These are phyloP conservation scores for Caenorhabditis brenneri DNA, from an alignment of 1,140 invertebrate species.

Conservation along the genomic window DNA sequence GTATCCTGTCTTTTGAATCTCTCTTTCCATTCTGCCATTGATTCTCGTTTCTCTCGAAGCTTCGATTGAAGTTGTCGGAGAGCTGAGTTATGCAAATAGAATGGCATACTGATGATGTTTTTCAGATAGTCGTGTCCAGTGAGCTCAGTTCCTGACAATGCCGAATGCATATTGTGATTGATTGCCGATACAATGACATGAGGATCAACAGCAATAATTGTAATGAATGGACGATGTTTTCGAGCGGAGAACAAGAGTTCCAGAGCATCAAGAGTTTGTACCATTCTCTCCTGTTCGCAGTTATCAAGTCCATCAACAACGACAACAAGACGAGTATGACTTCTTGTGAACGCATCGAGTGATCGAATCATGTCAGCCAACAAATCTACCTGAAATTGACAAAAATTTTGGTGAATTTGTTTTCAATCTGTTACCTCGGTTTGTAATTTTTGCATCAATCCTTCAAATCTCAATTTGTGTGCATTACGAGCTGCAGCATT, in stretches of 20 bases:
- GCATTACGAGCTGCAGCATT: slow-evolving; percentile 61
- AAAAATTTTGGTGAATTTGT: background rate
- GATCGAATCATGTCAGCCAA: slow-evolving; percentile 81
- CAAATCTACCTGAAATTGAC: slow-evolving; percentile 76
- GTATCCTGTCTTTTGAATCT: slow-evolving; percentile 58
- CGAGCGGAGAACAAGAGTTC: slow-evolving; percentile 81
- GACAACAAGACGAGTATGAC: slow-evolving; percentile 77
- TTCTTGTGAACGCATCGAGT: slow-evolving; percentile 66
- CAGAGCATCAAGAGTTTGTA: slow-evolving; percentile 84
- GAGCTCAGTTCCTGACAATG: slow-evolving; percentile 75
- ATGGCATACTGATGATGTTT: slow-evolving; percentile 95
- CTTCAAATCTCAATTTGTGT: slow-evolving; percentile 67
- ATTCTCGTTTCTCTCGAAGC: slow-evolving; percentile 57
- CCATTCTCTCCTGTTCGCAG: slow-evolving; percentile 80
- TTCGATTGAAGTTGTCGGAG: slow-evolving; percentile 72
- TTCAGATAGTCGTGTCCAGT: slow-evolving; percentile 89
- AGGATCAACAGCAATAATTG: slow-evolving; percentile 69
- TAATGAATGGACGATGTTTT: slow-evolving; percentile 69
- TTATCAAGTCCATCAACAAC: slow-evolving; percentile 95
- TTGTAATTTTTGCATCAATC: slow-evolving; percentile 77
- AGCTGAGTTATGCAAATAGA: slow-evolving; percentile 95
- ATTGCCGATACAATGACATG: slow-evolving; percentile 70
- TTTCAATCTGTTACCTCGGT: slow-evolving; percentile 67
- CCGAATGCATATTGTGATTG: slow-evolving; percentile 66
- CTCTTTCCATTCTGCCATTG: slow-evolving; percentile 60